Base-by-base conservation (phyloP, 2,888 invertebrate genomes). In the Nebria salina region DNA sequence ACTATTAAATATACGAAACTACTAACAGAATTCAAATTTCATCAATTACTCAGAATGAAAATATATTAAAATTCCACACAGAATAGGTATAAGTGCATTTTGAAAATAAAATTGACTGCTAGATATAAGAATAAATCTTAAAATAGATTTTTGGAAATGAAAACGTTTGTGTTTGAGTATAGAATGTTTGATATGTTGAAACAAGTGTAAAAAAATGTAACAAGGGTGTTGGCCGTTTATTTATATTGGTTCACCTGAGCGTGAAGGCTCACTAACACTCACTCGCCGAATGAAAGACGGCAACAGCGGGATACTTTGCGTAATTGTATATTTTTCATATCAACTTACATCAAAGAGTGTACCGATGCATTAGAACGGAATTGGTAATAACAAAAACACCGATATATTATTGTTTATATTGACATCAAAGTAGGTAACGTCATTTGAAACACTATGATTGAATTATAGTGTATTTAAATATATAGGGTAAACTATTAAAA, bases 221-320 rank as follows among this genome's bases (percentile, higher is more conserved):
- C 20, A 26, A 54, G 70, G 34, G 70, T 70, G 70, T 70, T 70
- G 70, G 20, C 70, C 26, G 70, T 26, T 70, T 70, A 70, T 25
- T 70, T 41, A 73, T 73, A 42, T 73, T 73, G 5, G 42, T n/a
- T 41, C 73, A 73, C 13, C 42, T 73, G 43, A 73, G 73, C 73
- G 73, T 73, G 73, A 73, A 73, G 68, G 73, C 73, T 73, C 73
- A 42, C 2, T 73, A 20, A 41, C 73, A 41, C 5, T 73, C 41
- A 8, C 13, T 54, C 54, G 54, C 54, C 54, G 20, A 26, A 70
- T 70, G 70, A 70, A 26, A 70, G 25, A 70, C 70, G 7, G 25
- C n/a, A 34, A 42, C 73, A 73, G 73, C 73, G 41, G 73, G 73
- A 73, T 73, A 73, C 73, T 73, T 73, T 73, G 42, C 73, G 73